Conservation (phyloP, 2,888 invertebrate genomes). For the Rotaria sp. region DNA sequence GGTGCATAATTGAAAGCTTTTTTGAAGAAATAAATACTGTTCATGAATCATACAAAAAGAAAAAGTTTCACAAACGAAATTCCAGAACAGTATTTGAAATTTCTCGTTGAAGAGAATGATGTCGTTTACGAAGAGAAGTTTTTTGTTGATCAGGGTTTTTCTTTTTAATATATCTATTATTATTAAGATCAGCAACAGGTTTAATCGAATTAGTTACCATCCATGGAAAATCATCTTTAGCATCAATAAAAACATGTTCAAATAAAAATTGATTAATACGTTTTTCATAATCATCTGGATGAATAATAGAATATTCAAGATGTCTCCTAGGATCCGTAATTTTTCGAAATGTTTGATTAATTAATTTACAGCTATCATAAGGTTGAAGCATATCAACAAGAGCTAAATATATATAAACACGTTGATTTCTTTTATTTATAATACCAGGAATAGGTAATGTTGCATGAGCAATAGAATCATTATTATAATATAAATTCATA, state of each 20-base stretch:
- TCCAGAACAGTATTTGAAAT: background rate
- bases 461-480: background rate
- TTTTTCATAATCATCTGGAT: background rate
- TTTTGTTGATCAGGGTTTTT: background rate
- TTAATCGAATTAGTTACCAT: background rate
- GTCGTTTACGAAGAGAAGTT: background rate
- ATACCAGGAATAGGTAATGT: background rate
- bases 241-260: background rate
- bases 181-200: background rate
- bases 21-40: too few relatives aligned
- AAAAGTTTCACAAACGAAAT: background rate
- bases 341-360: background rate
- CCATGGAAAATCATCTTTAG: background rate
- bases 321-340: background rate
- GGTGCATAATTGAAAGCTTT: too few relatives aligned
- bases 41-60: too few relatives aligned
- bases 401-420: background rate
- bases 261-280: slow-evolving; percentile 7
- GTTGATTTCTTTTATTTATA: background rate
- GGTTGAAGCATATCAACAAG: background rate
- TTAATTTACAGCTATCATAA: background rate
- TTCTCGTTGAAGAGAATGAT: background rate
- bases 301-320: background rate
- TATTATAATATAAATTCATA: background rate
- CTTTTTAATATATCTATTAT: background rate